Evolutionary conservation across 2,797 vertebrate species (phyloP).

Genomic region (Prionace glauca): DNA sequence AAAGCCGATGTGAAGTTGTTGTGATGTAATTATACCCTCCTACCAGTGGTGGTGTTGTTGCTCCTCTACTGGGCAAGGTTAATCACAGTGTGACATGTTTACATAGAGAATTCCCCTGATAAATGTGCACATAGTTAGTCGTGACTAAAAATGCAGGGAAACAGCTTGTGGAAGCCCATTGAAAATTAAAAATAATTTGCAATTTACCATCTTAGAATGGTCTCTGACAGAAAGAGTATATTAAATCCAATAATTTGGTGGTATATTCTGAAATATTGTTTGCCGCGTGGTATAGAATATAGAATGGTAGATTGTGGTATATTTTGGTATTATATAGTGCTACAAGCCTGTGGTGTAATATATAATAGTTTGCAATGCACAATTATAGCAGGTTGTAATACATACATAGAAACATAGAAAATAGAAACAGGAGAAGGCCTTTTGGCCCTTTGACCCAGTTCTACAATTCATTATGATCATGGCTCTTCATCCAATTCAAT

Average conservation of each 20-base stretch:
- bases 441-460: no score
- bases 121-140: not conserved
- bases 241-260: not conserved
- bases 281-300: not conserved
- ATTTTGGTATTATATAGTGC: not conserved
- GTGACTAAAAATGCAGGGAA: not conserved
- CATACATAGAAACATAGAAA: not conserved
- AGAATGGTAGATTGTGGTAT: not conserved
- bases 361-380: not conserved
- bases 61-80: not conserved
- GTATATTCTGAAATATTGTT: not conserved
- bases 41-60: not conserved
- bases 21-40: not conserved
- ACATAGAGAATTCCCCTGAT: not conserved
- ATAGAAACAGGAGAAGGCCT: no score
- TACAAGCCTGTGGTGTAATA: not conserved
- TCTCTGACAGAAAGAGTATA: not conserved
- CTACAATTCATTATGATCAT: no score
- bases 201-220: no score
- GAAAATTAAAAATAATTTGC: not conserved
- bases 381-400: not conserved
- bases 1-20: not conserved
- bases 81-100: not conserved
- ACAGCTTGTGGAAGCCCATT: not conserved
- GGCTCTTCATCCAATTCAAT: no score